Base-by-base conservation (phyloP, 2,797 vertebrate species). In the Steatocranus sp. region DNA sequence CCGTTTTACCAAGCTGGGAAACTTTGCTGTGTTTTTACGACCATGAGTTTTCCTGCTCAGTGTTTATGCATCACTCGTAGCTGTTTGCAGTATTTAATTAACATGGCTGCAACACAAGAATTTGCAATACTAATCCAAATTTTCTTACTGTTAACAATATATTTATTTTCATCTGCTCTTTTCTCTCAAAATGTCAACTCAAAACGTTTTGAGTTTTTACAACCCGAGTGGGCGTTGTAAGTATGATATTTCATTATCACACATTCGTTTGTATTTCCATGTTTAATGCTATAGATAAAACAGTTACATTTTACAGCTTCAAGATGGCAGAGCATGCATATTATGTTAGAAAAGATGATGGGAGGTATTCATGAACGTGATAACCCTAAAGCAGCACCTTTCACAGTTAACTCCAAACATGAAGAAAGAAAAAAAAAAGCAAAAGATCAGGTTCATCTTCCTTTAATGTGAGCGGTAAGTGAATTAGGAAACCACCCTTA, bases 281-380 rank as follows among this genome's bases (percentile, higher is more conserved):
- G 2, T n/a, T 32, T 63, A 63, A 63, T 36, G 20, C 20, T 56
- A 30, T 25, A 68, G 20, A 70, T 38, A 20, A 43, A 70, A 43
- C 8, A 18, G 0, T 46, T 27, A 46, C 15, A 46, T 17, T 0
- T 27, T 2, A 11, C 1, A 0, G 23, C 14, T 43, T 43, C 9
- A 27, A 43, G 23, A 7, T 70, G 38, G 0, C 38, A 43, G 3
- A 27, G 2, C 14, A 27, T 18, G 23, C 23, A 43, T 2, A 43
- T 43, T 43, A 43, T 43, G 0, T 3, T 10, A 43, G 38, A 43
- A 43, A 70, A 70, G 23, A 66, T 38, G 0, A 38, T 20, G 34
- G 0, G 61, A 27, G 38, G 23, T 17, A 27, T 70, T 17, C 27
- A 8, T 70, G 63, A 70, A 70, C 15, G 23, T 27, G 8, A 25